Evolutionary conservation across 2,888 invertebrate genomes (phyloP), one percentile per base, ranked within the genome.

Genomic region (Lepeophtheirus nordmannii): DNA sequence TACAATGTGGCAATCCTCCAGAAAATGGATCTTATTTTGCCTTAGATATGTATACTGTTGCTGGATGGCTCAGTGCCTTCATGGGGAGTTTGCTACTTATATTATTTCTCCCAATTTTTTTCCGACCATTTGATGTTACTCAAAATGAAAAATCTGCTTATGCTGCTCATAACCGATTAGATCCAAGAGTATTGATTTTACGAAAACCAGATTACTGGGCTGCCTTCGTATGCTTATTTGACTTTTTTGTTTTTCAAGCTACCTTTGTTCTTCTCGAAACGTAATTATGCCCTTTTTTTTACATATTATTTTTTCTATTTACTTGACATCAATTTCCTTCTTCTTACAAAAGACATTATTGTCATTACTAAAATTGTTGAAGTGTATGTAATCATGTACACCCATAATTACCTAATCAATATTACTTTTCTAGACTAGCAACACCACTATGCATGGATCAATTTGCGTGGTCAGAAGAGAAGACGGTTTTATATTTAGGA

Each of bases 261-360:
- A 89, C 88, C 78, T 89, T 89, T 76, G 89, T 90, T 72, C 79
- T 90, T 68, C 78, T 89, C 71, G 90, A 90, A 80, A 89, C 89
- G 79, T 82, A 75, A 79, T 75, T 46, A 17, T 46, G 58, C 56
- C 41, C n/a, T 67, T 57, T 23, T 12, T 39, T 39, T 30, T 39
- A 38, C 40, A 12, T 1, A 40, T 40, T 11, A 17, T 10, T 22
- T 60, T 10, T 23, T 17, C 11, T 30, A 11, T 2, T 17, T 30
- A 2, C 12, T 39, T 39, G 17, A 39, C 11, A 20, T 60, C 62
- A 11, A 17, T 10, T 17, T 7, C 11, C 11, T 10, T 37, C 40
- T 38, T 5, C 40, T 40, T 39, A 38, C 38, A 17, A 2, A 30
- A 30, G 30, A 30, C 30, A 5, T 30, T 30, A 7, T 30, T 5